Base-by-base conservation (phyloP, 92 coral and sea anemone species). In the Siderastrea radians region DNA sequence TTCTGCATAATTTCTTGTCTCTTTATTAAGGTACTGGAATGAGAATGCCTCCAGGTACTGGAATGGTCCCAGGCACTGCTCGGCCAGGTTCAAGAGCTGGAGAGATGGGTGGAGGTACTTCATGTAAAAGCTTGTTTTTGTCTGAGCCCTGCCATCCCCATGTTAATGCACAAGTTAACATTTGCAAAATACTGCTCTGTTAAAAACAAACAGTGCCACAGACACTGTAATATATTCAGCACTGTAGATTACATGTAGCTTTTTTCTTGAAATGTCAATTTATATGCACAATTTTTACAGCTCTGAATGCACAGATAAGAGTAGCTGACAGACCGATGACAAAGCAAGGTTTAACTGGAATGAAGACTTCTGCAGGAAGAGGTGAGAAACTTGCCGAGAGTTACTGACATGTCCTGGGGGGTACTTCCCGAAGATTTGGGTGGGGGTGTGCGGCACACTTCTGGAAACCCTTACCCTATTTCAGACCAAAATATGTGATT, bases 271-370 rank as follows among this genome's bases (percentile, higher is more conserved):
- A 26, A 26, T 26, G 38, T 26, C 38, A 26, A 26, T 26, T 26
- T 26, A 26, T 26, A 26, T 26, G 38, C 38, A 26, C 38, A 26
- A 2, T n/a, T 9, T 38, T 74, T 82, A 48, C 87, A 97, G 99
- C 98, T 68, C 89, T 97, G 70, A 97, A 94, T 92, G 91, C 99
- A 10, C 98, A 95, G 90, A 97, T 97, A 79, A 93, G 88, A 77
- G 99, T 97, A 8, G 96, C 99, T 49, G 99, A 97, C 58, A 89
- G 99, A 70, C 99, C 99, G 78, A 97, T 95, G 98, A 97, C 99
- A 77, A 90, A 97, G 84, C 99, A 97, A 72, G 99, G 99, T 54
- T 91, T 97, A 67, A 73, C 95, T 53, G 99, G 98, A 74, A 92
- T 96, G 90, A 86, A 90, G 64, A 97, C 98, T 12, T 91, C 98